phyloP scores from a whole-genome alignment of 2,888 invertebrate genomes.

The Amphiduros pacificus region DNA sequence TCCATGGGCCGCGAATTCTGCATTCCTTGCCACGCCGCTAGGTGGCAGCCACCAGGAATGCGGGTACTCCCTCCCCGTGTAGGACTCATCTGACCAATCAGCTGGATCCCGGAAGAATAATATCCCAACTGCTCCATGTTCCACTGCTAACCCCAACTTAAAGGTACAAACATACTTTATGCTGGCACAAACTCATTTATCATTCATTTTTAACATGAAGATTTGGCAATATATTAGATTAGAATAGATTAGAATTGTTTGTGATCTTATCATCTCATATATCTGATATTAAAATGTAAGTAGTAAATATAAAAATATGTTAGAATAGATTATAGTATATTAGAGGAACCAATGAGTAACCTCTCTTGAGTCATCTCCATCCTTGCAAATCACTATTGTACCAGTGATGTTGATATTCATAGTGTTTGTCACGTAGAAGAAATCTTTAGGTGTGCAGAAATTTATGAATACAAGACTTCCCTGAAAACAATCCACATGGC shows the following conservation, averaged over 20 bases:
- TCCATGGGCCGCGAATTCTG: slow-evolving; percentile 45
- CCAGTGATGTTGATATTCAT: too few relatives aligned
- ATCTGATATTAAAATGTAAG: neutral
- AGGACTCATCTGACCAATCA: slow-evolving; percentile 34
- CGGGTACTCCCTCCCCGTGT: slow-evolving; percentile 43
- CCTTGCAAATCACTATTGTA: too few relatives aligned
- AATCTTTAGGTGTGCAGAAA: too few relatives aligned
- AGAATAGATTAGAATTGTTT: neutral
- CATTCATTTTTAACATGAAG: too few relatives aligned
- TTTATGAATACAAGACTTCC: too few relatives aligned
- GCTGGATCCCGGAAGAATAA: slow-evolving; percentile 47
- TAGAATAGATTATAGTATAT: neutral
- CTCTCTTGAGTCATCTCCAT: too few relatives aligned
- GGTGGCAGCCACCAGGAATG: slow-evolving; percentile 56
- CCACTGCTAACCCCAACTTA: neutral
- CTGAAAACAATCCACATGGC: too few relatives aligned
- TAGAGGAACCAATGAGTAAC: neutral
- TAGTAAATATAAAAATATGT: neutral
- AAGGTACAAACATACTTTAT: too few relatives aligned
- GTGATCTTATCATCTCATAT: neutral
- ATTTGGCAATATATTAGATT: too few relatives aligned
- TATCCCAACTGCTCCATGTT: neutral
- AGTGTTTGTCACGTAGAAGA: too few relatives aligned
- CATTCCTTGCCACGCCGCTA: slow-evolving; percentile 56
- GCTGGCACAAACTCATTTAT: too few relatives aligned